phyloP scores from a whole-genome alignment of 2,888 invertebrate genomes.

The Melinaea menophilus region DNA sequence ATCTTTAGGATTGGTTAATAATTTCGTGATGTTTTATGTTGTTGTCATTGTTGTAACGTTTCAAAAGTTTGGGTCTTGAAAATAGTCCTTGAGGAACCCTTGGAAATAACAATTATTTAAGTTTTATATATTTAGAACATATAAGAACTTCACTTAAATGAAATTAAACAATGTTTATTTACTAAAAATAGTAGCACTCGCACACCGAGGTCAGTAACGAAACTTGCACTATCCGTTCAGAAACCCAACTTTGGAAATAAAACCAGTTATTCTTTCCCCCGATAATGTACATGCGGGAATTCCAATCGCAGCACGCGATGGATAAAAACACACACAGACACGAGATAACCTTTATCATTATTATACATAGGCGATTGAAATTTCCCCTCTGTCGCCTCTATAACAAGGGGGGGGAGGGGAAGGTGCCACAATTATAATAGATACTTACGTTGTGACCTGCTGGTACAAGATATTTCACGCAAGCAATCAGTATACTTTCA shows the following conservation, averaged over 20 bases:
- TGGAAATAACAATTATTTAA: no score
- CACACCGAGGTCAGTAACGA: not conserved
- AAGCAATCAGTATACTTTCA: constrained; percentile 29
- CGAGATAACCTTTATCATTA: constrained; percentile 22
- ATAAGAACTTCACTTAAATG: no score
- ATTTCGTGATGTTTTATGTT: no score
- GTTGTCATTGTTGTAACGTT: no score
- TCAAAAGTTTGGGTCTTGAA: no score
- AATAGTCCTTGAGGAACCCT: no score
- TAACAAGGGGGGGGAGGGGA: constrained; percentile 37
- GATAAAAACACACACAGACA: not conserved
- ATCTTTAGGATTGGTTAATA: no score
- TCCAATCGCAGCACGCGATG: constrained; percentile 30
- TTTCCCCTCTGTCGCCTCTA: constrained; percentile 38
- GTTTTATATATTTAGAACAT: no score
- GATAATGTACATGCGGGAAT: constrained; percentile 44
- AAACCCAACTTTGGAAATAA: constrained; percentile 32
- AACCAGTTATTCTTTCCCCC: constrained; percentile 38
- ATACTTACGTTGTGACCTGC: constrained; percentile 46
- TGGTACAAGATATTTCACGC: constrained; percentile 41
- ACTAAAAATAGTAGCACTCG: not conserved
- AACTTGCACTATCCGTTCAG: constrained; percentile 28
- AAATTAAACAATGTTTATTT: no score
- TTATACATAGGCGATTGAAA: constrained; percentile 26
- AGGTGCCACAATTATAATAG: constrained; percentile 35